phyloP scores from a whole-genome alignment of 2,113 vertebrate species.

The Phylloscopus whistleri region DNA sequence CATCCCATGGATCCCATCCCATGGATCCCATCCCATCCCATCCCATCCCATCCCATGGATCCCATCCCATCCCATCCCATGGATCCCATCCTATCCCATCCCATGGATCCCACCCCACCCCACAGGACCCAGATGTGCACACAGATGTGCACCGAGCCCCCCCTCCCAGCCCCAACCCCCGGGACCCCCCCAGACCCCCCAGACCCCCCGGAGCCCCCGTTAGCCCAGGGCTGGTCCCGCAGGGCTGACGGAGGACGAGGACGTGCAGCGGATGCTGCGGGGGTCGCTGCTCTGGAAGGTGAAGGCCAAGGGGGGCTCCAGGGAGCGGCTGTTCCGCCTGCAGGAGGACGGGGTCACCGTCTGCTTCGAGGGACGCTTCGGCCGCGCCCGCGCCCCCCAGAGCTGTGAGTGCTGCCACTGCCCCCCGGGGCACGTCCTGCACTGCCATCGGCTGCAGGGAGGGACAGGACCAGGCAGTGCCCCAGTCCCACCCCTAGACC shows the following conservation, averaged over 20 bases:
- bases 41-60: too few species aligned
- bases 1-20: too few species aligned
- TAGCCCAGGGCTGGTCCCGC: background rate
- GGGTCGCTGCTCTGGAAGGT: slow-evolving; percentile 90
- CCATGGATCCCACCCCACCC: background rate
- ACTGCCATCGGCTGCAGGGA: background rate
- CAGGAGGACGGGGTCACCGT: slow-evolving; percentile 89
- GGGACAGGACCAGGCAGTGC: background rate
- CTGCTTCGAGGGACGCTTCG: slow-evolving; percentile 85
- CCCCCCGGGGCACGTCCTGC: rapidly evolving
- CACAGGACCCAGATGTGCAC: background rate
- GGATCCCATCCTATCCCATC: too few species aligned
- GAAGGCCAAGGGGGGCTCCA: slow-evolving; percentile 79
- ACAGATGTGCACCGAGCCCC: background rate
- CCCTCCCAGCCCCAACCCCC: background rate
- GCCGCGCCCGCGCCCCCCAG: slow-evolving; percentile 75
- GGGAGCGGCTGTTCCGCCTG: slow-evolving; percentile 81
- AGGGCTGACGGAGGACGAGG: slow-evolving; percentile 88
- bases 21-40: too few species aligned
- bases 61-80: too few species aligned
- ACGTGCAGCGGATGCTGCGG: slow-evolving; percentile 84
- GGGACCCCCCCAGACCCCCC: background rate
- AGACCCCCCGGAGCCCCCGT: rapidly evolving
- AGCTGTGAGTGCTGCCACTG: slow-evolving; percentile 81
- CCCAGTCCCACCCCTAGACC: background rate